Evolutionary conservation across 2,113 vertebrate genomes (phyloP).

Genomic region (Mastomys natalensis): DNA sequence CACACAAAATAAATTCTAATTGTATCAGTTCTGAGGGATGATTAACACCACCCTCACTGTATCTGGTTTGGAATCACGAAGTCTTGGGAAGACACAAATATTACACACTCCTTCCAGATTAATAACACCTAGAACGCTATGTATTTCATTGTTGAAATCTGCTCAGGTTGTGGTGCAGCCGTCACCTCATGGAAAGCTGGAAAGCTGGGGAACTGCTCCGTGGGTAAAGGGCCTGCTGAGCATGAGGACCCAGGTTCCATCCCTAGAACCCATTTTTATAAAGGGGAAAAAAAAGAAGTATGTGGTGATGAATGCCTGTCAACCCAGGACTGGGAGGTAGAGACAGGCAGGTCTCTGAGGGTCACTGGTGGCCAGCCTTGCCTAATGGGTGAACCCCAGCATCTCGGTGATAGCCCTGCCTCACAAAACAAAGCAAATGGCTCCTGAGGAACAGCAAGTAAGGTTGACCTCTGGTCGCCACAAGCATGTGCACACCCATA

Average conservation of each 20-base stretch:
- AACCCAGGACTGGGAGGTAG: not conserved
- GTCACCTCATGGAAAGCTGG: not conserved
- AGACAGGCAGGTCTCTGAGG: not conserved
- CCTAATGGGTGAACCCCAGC: not conserved
- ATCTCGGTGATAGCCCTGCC: not conserved
- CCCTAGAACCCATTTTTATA: not conserved
- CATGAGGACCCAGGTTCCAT: not conserved
- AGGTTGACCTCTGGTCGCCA: not conserved
- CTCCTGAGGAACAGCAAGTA: no score
- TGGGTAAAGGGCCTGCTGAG: not conserved
- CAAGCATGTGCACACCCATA: not conserved
- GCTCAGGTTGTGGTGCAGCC: not conserved
- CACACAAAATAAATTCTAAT: no score
- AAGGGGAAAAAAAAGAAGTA: not conserved
- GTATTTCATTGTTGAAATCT: not conserved
- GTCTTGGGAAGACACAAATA: no score
- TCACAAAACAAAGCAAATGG: not conserved
- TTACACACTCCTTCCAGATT: no score
- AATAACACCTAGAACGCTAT: no score
- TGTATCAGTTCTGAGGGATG: no score
- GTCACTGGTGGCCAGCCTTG: not conserved
- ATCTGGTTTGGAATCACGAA: no score
- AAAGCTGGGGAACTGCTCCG: not conserved
- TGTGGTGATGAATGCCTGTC: not conserved
- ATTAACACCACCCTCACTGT: no score